Conservation (phyloP, 2,113 vertebrate species). For the Crypturellus undulatus region DNA sequence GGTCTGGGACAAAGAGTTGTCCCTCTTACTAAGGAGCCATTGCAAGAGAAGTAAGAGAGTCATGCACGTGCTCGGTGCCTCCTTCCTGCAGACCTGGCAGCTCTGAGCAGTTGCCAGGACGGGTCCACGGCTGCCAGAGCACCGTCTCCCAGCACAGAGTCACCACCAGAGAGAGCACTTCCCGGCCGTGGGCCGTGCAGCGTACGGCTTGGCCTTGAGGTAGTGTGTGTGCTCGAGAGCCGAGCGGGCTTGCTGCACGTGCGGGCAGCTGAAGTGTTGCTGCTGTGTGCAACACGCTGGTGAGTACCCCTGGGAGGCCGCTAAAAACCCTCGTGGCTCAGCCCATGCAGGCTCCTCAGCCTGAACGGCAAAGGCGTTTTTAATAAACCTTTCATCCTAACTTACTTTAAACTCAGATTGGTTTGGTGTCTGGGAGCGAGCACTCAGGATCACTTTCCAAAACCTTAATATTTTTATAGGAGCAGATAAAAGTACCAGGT, state of each 20-base stretch:
- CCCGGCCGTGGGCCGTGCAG: background rate
- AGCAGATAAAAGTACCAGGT: background rate
- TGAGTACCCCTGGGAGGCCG: background rate
- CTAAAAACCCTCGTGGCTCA: background rate
- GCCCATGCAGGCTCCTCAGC: background rate
- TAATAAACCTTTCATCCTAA: background rate
- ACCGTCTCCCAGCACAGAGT: background rate
- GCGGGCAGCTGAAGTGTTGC: fast-evolving
- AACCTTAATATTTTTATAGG: background rate
- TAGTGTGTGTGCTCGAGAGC: background rate
- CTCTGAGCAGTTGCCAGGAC: background rate
- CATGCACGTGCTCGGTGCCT: too few species aligned
- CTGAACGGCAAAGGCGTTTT: background rate
- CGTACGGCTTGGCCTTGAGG: background rate
- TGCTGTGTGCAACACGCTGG: fast-evolving
- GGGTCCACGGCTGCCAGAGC: too few species aligned
- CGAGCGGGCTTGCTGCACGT: fast-evolving
- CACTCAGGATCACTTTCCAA: background rate
- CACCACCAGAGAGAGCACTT: slow-evolving; percentile 38
- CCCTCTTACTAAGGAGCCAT: background rate
- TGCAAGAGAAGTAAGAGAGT: background rate
- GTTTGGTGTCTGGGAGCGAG: background rate
- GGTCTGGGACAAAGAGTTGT: background rate
- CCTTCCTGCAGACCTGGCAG: fast-evolving
- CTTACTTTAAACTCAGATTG: background rate